A percentile compares a stretch with the other conserved stretches of the same genome.
Evolutionary conservation across 2,113 vertebrate species (phyloP).

Genomic region (Taurulus bubalis): DNA sequence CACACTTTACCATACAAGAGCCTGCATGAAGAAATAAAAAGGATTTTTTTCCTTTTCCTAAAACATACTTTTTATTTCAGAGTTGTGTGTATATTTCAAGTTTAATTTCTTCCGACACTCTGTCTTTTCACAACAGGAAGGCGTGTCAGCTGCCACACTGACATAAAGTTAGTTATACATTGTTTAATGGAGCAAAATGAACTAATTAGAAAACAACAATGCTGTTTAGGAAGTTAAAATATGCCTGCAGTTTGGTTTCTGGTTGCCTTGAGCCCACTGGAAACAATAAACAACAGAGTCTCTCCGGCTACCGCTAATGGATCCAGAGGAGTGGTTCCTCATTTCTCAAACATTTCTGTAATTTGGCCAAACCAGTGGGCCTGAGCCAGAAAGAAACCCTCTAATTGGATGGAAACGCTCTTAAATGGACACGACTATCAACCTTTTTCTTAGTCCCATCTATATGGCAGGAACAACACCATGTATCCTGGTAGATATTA

Average conservation of each 20-base stretch:
- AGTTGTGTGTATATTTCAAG: not conserved
- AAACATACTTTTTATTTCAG: not conserved
- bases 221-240: constrained; percentile 24
- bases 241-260: constrained; percentile 37
- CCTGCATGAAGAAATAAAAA: constrained; percentile 57
- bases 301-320: constrained; percentile 40
- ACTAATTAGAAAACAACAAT: constrained; percentile 40
- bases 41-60: constrained; percentile 4
- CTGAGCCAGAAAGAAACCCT: constrained; percentile 29
- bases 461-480: not conserved
- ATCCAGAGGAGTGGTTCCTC: constrained; percentile 45
- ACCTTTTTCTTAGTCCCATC: constrained; percentile 9
- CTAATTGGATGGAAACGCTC: constrained; percentile 48
- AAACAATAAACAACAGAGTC: constrained; percentile 48
- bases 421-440: constrained; percentile 9
- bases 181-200: constrained; percentile 11
- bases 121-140: constrained; percentile 2
- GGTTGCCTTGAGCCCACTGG: constrained; percentile 28
- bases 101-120: constrained; percentile 4
- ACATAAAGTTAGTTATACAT: constrained; percentile 24
- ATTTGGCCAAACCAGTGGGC: constrained; percentile 52
- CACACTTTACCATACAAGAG: constrained; percentile 17
- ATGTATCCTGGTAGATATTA: not conserved
- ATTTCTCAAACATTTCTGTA: constrained; percentile 58
- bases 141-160: constrained; percentile 3